Evolutionary conservation across 1,140 invertebrate species (phyloP), one percentile per base, ranked within the genome.

Genomic region (Pararge aegeria): DNA sequence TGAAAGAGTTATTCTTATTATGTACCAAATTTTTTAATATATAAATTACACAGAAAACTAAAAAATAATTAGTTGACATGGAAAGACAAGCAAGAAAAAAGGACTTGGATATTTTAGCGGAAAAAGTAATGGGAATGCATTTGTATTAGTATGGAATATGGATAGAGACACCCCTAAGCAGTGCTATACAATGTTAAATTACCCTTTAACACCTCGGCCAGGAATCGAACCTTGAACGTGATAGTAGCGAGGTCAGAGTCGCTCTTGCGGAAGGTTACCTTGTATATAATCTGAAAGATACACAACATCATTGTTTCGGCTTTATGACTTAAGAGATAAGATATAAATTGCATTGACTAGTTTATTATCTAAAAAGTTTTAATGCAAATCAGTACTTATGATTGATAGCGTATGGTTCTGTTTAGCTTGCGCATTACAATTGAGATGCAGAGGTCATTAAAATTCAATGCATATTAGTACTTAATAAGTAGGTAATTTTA

Each of bases 191-290:
- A 12, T 34, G 44, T 46, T 46, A 46, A 42, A 42, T 42, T 42
- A 42, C 38, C 34, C 46, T 30, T 51, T 52, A 42, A 18, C 38
- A 42, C 38, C 3, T 13, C 21, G 50, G n/a, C 13, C 44, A 16
- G 61, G 56, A 64, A 48, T 66, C 68, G 62, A 83, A 82, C 82
- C 82, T 80, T 85, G 82, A 82, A 76, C 74, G 74, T 79, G 77
- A 72, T 77, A 85, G 73, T 30, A 64, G 61, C 80, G 74, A 85
- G 82, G 82, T 57, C 75, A 60, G 16, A 52, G 29, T 15, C 57
- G 57, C 49, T 68, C 64, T 71, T 68, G 62, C 68, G 66, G 80
- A 83, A 83, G 80, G 80, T 80, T 80, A 64, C 63, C 42, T 63
- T 63, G 65, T 38, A 18, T 15, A 24, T 24, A 37, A 42, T 18